Evolutionary conservation across 2,888 invertebrate species (phyloP).

Genomic region (Dicranocentrus wangi): DNA sequence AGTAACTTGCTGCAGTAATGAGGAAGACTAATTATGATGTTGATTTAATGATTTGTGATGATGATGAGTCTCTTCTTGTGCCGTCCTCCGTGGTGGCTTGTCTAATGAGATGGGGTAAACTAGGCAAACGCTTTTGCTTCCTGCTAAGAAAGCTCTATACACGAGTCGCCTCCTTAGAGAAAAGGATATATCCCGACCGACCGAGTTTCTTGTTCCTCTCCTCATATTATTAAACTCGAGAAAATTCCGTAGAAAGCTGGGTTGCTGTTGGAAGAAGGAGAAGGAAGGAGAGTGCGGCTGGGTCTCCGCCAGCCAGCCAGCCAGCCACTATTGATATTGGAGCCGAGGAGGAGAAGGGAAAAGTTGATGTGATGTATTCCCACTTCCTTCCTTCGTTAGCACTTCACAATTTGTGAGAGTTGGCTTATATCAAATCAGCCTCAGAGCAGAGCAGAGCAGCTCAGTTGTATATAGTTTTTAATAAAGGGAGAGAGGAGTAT

Average conservation of each 20-base stretch:
- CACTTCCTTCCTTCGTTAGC: constrained; percentile 30
- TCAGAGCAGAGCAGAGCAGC: no score
- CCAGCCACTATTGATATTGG: background rate
- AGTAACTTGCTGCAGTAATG: no score
- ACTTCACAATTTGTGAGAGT: background rate
- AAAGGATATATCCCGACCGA: no score
- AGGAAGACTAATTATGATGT: no score
- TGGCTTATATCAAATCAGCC: background rate
- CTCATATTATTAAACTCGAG: background rate
- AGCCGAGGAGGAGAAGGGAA: background rate
- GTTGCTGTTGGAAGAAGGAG: background rate
- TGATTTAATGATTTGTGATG: no score
- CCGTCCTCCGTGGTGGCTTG: no score
- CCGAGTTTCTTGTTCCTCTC: background rate
- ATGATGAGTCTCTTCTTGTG: no score
- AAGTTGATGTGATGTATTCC: constrained; percentile 25
- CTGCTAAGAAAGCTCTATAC: no score
- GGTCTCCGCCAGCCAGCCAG: background rate
- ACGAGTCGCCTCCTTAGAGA: no score
- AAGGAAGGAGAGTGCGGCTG: constrained; percentile 16
- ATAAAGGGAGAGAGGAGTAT: constrained; percentile 12
- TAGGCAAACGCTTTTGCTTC: no score
- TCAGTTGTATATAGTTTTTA: no score
- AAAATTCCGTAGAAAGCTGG: background rate
- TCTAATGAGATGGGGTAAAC: no score